Evolutionary conservation across 2,113 vertebrate genomes (phyloP), one percentile per base, ranked within the genome.

Genomic region (Hemibates koningsi): DNA sequence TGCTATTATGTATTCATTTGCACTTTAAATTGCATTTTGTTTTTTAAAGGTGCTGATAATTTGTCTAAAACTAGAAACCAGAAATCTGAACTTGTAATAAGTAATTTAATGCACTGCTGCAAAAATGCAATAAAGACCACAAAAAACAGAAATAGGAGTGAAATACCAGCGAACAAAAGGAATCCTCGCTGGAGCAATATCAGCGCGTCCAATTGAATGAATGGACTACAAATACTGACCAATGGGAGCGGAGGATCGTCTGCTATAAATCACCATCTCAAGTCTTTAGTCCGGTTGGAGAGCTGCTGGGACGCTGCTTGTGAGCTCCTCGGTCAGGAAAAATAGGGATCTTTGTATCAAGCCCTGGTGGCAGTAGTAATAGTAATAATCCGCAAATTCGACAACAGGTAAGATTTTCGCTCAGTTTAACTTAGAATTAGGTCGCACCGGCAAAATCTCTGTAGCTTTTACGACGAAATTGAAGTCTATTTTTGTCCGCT

Each of bases 221-320:
- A 98, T 98, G 97, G 97, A 96, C 93, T 96, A 94, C 95, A 97
- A 97, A 97, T 97, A 97, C 45, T 82, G 80, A 88, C 98, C 98
- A 99, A 99, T 98, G 87, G 93, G 92, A 61, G 59, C 50, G 66
- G 10, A 83, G 89, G 27, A 21, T 41, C 57, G 4, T 21, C 53
- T 16, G 7, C 78, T 98, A 99, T 99, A 99, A 97, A 98, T 38
- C 91, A 36, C 38, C 84, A 24, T 84, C 92, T 86, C 83, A 6
- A 19, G 34, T 0, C 16, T 1, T 27, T 52, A 3, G 27, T 6
- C 24, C 13, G 85, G 13, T 29, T 83, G 88, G 90, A 95, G 92
- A 95, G 84, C 90, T 86, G 73, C 86, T 83, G 56, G 73, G 86
- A 91, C 84, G 34, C 34, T 36, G 88, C 27, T n/a, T 19, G 78